A percentile compares a stretch with the other conserved stretches of the same genome.
Conservation (phyloP, 2,888 invertebrate genomes). For the Cephus nigrinus region DNA sequence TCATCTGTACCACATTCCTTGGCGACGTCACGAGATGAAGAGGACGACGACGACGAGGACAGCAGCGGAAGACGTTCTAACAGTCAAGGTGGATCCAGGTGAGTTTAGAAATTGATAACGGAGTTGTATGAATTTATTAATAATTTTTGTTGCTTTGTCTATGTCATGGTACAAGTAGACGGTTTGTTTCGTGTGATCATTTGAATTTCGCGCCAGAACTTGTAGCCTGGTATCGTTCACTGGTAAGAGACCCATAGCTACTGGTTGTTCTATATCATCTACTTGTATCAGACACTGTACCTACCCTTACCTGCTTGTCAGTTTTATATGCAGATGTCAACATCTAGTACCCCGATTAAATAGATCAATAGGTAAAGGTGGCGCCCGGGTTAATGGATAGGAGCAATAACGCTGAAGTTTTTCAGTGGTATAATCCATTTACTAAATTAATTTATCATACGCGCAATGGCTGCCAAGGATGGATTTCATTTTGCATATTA, state of each 20-base stretch:
- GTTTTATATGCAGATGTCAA: not conserved
- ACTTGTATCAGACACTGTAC: not conserved
- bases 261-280: not conserved
- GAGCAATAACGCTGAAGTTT: not conserved
- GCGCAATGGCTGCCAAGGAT: not conserved
- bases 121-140: not conserved
- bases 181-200: not conserved
- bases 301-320: not conserved
- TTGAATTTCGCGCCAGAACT: not conserved
- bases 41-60: slow-evolving; percentile 70
- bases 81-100: slow-evolving; percentile 60
- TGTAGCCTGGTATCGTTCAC: not conserved
- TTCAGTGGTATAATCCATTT: not conserved
- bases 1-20: slow-evolving; percentile 69
- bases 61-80: slow-evolving; percentile 56
- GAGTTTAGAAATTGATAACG: slow-evolving; percentile 27
- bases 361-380: not conserved
- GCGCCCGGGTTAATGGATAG: not conserved
- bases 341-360: not conserved
- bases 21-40: slow-evolving; percentile 77
- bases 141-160: not conserved
- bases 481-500: not conserved
- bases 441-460: not conserved
- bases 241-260: not conserved
- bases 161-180: not conserved